Conservation (phyloP, 2,888 invertebrate species). For the Scaptomyza tumidula region DNA sequence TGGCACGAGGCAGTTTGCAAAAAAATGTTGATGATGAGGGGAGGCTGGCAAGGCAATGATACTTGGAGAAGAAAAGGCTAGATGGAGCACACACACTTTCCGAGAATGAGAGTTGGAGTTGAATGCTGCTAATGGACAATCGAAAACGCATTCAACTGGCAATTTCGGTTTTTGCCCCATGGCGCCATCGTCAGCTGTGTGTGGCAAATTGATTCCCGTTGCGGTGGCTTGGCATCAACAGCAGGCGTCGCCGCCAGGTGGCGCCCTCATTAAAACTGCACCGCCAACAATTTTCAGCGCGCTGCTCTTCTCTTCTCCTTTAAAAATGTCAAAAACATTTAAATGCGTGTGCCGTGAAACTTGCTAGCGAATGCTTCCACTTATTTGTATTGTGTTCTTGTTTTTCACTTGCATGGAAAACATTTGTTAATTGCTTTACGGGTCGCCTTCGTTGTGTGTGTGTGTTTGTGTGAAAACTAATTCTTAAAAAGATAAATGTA, state of each 20-base stretch:
- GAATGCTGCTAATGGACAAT: constrained; percentile 73
- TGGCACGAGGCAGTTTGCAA: constrained; percentile 61
- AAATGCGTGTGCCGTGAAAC: constrained; percentile 18
- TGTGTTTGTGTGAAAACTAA: background rate
- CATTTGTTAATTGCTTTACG: constrained; percentile 75
- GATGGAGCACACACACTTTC: constrained; percentile 7
- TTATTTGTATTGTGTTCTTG: constrained; percentile 29
- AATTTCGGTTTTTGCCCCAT: constrained; percentile 66
- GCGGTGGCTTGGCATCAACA: constrained; percentile 68
- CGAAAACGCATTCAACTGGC: constrained; percentile 80
- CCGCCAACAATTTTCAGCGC: constrained; percentile 36
- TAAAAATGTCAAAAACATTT: constrained; percentile 64
- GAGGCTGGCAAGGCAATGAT: constrained; percentile 35
- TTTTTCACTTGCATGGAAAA: constrained; percentile 50
- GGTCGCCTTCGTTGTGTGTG: background rate
- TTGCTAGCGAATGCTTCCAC: constrained; percentile 4
- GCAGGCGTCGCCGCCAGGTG: constrained; percentile 61
- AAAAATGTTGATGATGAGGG: constrained; percentile 44
- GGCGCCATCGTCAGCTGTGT: constrained; percentile 51
- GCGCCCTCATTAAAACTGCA: constrained; percentile 72
- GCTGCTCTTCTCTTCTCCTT: background rate
- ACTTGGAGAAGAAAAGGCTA: constrained; percentile 25
- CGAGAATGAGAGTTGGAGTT: constrained; percentile 21
- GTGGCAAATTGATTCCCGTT: constrained; percentile 75
- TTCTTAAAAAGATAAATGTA: background rate